phyloP scores from a whole-genome alignment of 2,888 invertebrate species.

The Scrobipalpa atriplicella region DNA sequence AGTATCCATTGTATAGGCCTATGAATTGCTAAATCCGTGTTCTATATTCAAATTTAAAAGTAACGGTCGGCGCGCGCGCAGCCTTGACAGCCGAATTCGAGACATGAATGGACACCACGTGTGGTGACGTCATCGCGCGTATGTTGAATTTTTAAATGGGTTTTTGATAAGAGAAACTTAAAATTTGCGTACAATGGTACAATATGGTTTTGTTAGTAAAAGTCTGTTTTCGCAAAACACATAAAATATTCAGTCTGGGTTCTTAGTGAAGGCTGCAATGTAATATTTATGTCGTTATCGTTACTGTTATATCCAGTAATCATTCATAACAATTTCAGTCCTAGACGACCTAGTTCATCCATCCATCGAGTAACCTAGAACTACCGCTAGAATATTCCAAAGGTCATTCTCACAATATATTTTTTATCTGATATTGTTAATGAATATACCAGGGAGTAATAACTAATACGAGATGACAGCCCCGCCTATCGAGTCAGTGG shows the following conservation, averaged over 20 bases:
- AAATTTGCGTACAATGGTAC: too few species aligned
- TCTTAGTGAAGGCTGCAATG: too few species aligned
- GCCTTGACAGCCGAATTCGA: conserved; percentile 39
- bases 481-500: conserved; percentile 39
- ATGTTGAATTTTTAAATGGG: conserved; percentile 16
- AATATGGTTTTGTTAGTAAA: too few species aligned
- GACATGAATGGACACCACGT: conserved; percentile 44
- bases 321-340: too few species aligned
- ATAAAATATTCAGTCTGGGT: too few species aligned
- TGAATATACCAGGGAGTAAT: conserved; percentile 46
- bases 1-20: conserved; percentile 10
- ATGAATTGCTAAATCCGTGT: conserved; percentile 19
- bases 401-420: background rate
- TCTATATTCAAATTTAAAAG: conserved; percentile 29
- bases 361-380: too few species aligned
- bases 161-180: conserved; percentile 13
- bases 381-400: background rate
- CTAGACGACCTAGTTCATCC: too few species aligned
- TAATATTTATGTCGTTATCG: too few species aligned
- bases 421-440: conserved; percentile 48
- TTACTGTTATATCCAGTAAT: too few species aligned
- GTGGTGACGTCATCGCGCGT: conserved; percentile 37
- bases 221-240: too few species aligned
- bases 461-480: conserved; percentile 53
- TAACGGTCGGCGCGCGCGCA: conserved; percentile 41